Evolutionary conservation across 2,797 vertebrate species (phyloP), one percentile per base, ranked within the genome.

Genomic region (Sciurus vulgaris): DNA sequence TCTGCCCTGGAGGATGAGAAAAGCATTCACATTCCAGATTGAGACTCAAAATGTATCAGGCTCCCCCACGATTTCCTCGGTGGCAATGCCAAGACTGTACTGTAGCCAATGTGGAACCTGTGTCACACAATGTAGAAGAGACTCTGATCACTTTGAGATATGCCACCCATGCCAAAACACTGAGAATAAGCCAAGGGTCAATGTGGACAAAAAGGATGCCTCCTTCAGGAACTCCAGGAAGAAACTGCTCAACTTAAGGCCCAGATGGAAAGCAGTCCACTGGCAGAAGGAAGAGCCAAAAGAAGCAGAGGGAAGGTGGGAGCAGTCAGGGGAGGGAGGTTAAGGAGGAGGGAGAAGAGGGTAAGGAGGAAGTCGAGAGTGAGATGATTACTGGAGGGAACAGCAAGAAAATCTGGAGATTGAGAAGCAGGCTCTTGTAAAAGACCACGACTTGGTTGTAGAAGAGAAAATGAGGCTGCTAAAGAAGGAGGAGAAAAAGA

Each of bases 161-260:
- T 0, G 99, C 99, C 97, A 99, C 99, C 97, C 99, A 99, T 88
- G 99, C 99, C 92, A 99, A 99, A 99, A 99, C 98, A 99, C 99
- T 97, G 99, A 99, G 98, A 99, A 99, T 94, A 99, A 99, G 91
- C 99, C 99, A 0, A 99, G 99, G 14, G 98, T 99, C 97, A 99
- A 99, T 0, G 99, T 99, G 98, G 99, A 99, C 97, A 99, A 99
- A 54, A 99, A 99, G 93, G 99, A 99, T 4, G 99, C 99, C 98
- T 99, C 96, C 99, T 99, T 9, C 98, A 99, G 47, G 99, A 99
- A 97, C 99, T 99, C 96, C 99, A 99, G 98, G 99, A 99, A 95
- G 99, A 99, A 98, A 99, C 99, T 0, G 99, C 99, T 13, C 98
- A 99, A 65, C 99, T 99, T 73, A 99, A 99, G 97, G 99, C 98